Percentiles rank a stretch among this genome's conserved stretches.
These are phyloP conservation scores for Anguilla megastoma DNA, from an alignment of 2,797 vertebrate species.

Conservation along the genomic window DNA sequence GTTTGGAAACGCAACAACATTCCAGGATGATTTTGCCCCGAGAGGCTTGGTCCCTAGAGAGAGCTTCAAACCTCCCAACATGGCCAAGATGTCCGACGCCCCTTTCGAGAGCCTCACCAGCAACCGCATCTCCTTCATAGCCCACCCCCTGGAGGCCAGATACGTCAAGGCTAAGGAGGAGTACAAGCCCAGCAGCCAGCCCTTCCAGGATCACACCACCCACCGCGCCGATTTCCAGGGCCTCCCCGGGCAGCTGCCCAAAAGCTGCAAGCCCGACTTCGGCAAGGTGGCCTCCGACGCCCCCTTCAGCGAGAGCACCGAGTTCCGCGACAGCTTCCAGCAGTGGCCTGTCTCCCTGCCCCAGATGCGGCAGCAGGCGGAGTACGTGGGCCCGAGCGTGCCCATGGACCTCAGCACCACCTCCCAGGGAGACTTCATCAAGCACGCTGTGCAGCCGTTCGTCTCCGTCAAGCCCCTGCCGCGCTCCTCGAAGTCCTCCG, in stretches of 20 bases:
- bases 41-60: constrained; percentile 57
- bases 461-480: constrained; percentile 65
- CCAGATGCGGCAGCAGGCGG: constrained; percentile 52
- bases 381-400: constrained; percentile 65
- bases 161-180: constrained; percentile 55
- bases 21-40: constrained; percentile 75
- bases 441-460: constrained; percentile 61
- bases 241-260: constrained; percentile 61
- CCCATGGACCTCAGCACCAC: constrained; percentile 74
- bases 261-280: constrained; percentile 72
- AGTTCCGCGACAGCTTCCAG: constrained; percentile 78
- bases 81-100: constrained; percentile 46
- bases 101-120: constrained; percentile 72
- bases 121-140: constrained; percentile 67
- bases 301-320: constrained; percentile 71
- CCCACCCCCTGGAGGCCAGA: constrained; percentile 62
- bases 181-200: constrained; percentile 70
- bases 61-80: constrained; percentile 69
- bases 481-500: constrained; percentile 44
- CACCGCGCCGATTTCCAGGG: constrained; percentile 75
- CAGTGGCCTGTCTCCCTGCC: constrained; percentile 65
- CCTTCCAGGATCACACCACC: constrained; percentile 77
- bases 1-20: constrained; percentile 80
- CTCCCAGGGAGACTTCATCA: constrained; percentile 66
- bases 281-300: constrained; percentile 45